Evolutionary conservation across 2,888 invertebrate genomes (phyloP), one percentile per base, ranked within the genome.

Genomic region (Artemia sinica): DNA sequence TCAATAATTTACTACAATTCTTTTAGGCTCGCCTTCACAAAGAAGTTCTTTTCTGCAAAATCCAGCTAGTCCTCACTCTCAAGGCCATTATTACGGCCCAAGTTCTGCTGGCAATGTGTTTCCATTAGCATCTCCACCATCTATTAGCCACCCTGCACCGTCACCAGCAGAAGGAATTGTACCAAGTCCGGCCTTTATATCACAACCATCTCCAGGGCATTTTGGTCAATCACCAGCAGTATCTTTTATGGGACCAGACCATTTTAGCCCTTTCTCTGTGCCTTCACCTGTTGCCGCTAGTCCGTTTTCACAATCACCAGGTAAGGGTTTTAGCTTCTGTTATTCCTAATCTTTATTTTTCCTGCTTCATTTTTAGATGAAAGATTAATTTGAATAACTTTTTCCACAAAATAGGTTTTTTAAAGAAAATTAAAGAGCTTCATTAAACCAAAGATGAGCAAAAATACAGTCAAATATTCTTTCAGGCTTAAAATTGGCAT

Each of bases 41-140:
- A 14, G 58, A 80, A 75, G 77, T 78, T 73, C 50, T 13, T 66
- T 48, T 51, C 49, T 50, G 49, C 28, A 70, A 66, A 65, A 50
- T 51, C n/a, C 49, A 69, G 12, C 58, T 48, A 63, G 77, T 70
- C 78, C 71, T 48, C 71, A 69, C 68, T 72, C 65, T 67, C 72
- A 74, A 68, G 72, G 81, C 68, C 84, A 83, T 74, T 81, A 81
- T 72, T 85, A 82, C 72, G 84, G 84, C n/a, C 83, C 84, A n/a
- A 84, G 83, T 74, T 85, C 85, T 0, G 84, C 84, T 0, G 80
- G 82, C 10, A 83, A 84, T 0, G 84, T 85, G 73, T 78, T 78
- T 69, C 85, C 84, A 73, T 76, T 86, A 71, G 83, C 85, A 4
- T 85, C 83, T 65, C 87, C 84, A 13, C 86, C 78, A 41, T 81